phyloP scores from a whole-genome alignment of 1,140 invertebrate genomes.

The Lordiphosa collinella region DNA sequence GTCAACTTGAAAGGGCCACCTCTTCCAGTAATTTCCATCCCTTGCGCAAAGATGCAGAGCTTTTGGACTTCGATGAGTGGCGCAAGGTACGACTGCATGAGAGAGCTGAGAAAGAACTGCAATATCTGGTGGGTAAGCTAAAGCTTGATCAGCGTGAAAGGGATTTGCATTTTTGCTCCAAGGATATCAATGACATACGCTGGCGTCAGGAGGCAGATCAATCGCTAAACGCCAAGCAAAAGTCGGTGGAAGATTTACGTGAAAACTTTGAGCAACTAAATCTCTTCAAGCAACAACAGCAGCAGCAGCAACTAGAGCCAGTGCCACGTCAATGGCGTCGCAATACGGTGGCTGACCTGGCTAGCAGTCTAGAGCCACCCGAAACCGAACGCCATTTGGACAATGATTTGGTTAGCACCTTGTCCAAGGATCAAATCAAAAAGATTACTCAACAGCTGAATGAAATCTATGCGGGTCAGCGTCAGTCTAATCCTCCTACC shows the following conservation, averaged over 20 bases:
- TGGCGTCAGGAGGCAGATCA: slow-evolving; percentile 88
- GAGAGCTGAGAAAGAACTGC: slow-evolving; percentile 90
- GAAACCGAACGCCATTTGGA: slow-evolving; percentile 81
- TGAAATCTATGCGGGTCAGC: slow-evolving; percentile 86
- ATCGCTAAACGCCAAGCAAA: slow-evolving; percentile 89
- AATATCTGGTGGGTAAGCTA: slow-evolving; percentile 88
- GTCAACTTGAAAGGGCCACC: slow-evolving; percentile 88
- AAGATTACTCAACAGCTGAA: slow-evolving; percentile 89
- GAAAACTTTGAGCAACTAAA: slow-evolving; percentile 83
- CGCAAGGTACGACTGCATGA: slow-evolving; percentile 88
- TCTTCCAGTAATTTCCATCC: slow-evolving; percentile 86
- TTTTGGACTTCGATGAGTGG: slow-evolving; percentile 93
- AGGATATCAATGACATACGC: slow-evolving; percentile 85
- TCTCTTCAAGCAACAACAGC: slow-evolving; percentile 62
- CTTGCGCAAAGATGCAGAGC: slow-evolving; percentile 86
- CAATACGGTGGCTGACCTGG: slow-evolving; percentile 88
- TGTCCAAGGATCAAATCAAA: slow-evolving; percentile 91
- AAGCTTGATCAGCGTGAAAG: slow-evolving; percentile 89
- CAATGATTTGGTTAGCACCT: slow-evolving; percentile 89
- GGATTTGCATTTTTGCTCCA: slow-evolving; percentile 89
- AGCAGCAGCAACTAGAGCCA: slow-evolving; percentile 83
- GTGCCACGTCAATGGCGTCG: slow-evolving; percentile 92
- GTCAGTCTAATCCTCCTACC: slow-evolving; percentile 61
- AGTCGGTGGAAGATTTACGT: slow-evolving; percentile 91
- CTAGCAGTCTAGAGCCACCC: slow-evolving; percentile 82